phyloP scores from a whole-genome alignment of 2,113 vertebrate species.

The Misgurnus anguillicaudatus region DNA sequence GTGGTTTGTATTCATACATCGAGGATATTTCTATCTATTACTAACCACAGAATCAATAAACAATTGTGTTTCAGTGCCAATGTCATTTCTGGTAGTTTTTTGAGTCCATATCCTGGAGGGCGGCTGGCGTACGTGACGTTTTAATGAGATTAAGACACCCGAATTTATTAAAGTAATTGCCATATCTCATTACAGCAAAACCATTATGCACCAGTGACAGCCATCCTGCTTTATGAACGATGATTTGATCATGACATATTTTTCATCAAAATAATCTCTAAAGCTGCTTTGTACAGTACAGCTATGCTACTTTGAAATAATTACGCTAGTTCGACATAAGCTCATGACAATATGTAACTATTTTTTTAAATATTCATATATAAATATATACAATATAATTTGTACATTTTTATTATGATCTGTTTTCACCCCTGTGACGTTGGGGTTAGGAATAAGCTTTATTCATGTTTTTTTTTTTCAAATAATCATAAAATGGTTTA shows the following conservation, averaged over 20 bases:
- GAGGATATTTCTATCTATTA: background rate
- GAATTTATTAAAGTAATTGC: constrained; percentile 35
- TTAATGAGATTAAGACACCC: constrained; percentile 22
- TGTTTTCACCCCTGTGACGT: too few relatives aligned
- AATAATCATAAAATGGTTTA: background rate
- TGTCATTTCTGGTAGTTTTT: constrained; percentile 13
- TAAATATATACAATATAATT: too few relatives aligned
- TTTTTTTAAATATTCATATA: too few relatives aligned
- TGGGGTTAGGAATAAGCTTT: too few relatives aligned
- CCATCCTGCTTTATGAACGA: background rate
- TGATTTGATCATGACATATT: background rate
- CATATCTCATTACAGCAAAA: background rate
- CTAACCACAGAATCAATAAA: background rate
- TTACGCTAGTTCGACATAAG: too few relatives aligned
- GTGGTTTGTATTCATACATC: background rate
- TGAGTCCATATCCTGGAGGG: background rate
- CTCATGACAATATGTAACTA: too few relatives aligned
- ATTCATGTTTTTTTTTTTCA: too few relatives aligned
- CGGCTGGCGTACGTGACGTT: background rate
- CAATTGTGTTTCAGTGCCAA: background rate
- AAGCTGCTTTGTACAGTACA: too few relatives aligned
- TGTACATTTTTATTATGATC: too few relatives aligned
- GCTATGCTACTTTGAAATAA: too few relatives aligned
- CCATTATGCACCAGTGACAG: background rate
- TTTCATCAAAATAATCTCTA: background rate